phyloP scores from a whole-genome alignment of 1,140 invertebrate species.

The Hylyphantes graminicola region DNA sequence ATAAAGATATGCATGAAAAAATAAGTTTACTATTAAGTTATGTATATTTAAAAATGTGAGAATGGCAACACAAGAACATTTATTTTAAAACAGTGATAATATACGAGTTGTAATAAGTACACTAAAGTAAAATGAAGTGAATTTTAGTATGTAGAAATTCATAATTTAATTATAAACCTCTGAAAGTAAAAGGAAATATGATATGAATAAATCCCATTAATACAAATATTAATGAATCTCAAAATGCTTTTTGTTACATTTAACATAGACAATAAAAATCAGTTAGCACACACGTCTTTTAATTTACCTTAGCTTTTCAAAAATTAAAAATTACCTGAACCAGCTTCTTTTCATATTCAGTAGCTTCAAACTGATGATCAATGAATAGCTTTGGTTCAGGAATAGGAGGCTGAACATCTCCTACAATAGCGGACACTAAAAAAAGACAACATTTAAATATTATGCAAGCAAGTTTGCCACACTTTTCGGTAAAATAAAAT shows the following conservation, averaged over 20 bases:
- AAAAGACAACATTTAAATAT: neutral
- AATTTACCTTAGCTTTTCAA: neutral
- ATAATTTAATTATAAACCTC: no score
- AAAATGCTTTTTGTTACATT: neutral
- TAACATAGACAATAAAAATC: neutral
- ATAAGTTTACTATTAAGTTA: no score
- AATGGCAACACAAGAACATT: no score
- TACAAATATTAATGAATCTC: neutral
- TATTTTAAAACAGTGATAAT: no score
- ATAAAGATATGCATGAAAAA: no score
- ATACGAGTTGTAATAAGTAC: no score
- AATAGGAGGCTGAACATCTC: slow-evolving; percentile 66
- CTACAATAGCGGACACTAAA: slow-evolving; percentile 43
- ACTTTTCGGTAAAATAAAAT: no score
- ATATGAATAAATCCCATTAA: neutral
- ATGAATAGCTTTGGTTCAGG: slow-evolving; percentile 67
- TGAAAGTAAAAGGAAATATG: no score
- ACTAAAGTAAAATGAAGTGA: no score
- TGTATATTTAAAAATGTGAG: no score
- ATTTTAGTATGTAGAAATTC: no score
- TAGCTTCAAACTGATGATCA: slow-evolving; percentile 78
- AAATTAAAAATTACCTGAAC: slow-evolving; percentile 75
- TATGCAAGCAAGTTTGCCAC: neutral
- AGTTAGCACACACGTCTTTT: neutral
- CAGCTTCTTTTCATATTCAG: slow-evolving; percentile 88